Evolutionary conservation across 2,888 invertebrate species (phyloP).

Genomic region (Chalcosyrphus nemorum): DNA sequence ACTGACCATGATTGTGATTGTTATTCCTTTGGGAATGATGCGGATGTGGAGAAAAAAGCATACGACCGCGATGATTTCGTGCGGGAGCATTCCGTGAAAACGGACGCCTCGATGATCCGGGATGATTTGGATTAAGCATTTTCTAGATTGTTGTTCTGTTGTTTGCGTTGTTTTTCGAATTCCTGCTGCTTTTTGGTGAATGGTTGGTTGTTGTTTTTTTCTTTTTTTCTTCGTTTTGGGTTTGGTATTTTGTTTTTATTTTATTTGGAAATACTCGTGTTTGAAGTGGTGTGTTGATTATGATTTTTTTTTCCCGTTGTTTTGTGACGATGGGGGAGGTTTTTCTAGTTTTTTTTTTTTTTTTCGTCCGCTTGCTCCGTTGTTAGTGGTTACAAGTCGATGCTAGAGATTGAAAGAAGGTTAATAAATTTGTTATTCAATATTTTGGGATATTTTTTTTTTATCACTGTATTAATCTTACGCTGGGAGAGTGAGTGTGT

Average conservation of each 20-base stretch:
- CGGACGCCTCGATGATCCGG: slow-evolving; percentile 80
- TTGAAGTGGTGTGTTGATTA: neutral
- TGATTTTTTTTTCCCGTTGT: slow-evolving; percentile 4
- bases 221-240: too few relatives aligned
- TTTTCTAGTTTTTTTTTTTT: neutral
- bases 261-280: slow-evolving; percentile 6
- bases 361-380: neutral
- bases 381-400: neutral
- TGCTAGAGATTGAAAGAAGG: neutral
- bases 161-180: slow-evolving; percentile 21
- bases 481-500: slow-evolving; percentile 3
- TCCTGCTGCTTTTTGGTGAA: neutral
- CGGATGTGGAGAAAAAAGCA: slow-evolving; percentile 80
- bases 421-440: neutral
- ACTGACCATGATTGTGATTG: slow-evolving; percentile 76
- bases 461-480: slow-evolving; percentile 10
- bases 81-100: slow-evolving; percentile 81
- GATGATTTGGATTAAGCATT: slow-evolving; percentile 80
- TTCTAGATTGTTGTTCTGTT: slow-evolving; percentile 37
- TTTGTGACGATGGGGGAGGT: neutral
- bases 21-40: slow-evolving; percentile 77
- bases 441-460: neutral
- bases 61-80: slow-evolving; percentile 80
- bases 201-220: slow-evolving; percentile 27
- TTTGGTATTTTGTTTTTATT: slow-evolving; percentile 21